Conservation (phyloP, 2,113 vertebrate species). For the Solea solea region DNA sequence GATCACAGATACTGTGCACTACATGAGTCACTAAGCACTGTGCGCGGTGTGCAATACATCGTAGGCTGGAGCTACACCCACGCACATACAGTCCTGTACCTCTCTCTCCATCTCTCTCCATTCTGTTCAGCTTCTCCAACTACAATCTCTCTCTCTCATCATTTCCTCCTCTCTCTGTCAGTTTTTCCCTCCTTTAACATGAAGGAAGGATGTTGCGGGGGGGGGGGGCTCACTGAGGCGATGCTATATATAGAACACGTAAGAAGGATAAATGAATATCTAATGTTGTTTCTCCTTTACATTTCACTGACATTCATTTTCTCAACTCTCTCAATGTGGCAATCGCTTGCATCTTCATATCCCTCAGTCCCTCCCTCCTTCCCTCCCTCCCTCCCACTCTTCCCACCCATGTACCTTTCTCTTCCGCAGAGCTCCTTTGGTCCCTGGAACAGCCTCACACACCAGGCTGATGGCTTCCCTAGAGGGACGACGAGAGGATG, state of each 20-base stretch:
- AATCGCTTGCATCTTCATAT: slow-evolving; percentile 16
- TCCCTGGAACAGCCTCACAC: slow-evolving; percentile 92
- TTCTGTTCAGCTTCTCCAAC: slow-evolving; percentile 29
- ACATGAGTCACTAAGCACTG: slow-evolving; percentile 83
- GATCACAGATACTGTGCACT: slow-evolving; percentile 80
- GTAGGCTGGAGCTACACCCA: slow-evolving; percentile 79
- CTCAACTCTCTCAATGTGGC: slow-evolving; percentile 26
- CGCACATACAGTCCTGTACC: slow-evolving; percentile 71
- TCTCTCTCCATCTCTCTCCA: slow-evolving; percentile 63
- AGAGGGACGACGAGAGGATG: slow-evolving; percentile 27
- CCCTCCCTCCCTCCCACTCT: slow-evolving; percentile 5
- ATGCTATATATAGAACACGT: slow-evolving; percentile 58
- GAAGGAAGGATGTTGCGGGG: slow-evolving; percentile 39
- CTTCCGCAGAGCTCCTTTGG: slow-evolving; percentile 95
- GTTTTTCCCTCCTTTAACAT: slow-evolving; percentile 49
- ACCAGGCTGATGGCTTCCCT: slow-evolving; percentile 98
- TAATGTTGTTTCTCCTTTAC: slow-evolving; percentile 44
- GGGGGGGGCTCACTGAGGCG: slow-evolving; percentile 38
- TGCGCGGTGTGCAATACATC: slow-evolving; percentile 76
- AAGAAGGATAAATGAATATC: slow-evolving; percentile 59
- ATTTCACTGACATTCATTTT: slow-evolving; percentile 35
- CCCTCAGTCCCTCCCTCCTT: slow-evolving; percentile 18
- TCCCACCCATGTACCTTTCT: slow-evolving; percentile 88
- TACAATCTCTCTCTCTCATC: slow-evolving; percentile 34
- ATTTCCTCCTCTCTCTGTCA: slow-evolving; percentile 13